Base-by-base conservation (phyloP, 2,113 vertebrate genomes). In the Engraulis encrasicolus region DNA sequence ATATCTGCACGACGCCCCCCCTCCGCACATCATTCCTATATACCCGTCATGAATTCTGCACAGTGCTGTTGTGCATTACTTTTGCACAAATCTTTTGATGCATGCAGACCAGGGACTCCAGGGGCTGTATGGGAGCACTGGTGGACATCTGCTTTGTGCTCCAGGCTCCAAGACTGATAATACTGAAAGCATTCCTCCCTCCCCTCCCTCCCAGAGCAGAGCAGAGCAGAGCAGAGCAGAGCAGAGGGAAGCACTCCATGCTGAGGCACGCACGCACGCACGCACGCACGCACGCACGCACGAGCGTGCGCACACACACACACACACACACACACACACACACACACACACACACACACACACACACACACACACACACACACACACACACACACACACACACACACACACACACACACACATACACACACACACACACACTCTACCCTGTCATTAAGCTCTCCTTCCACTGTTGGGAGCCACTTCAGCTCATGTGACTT, bases 381-480 rank as follows among this genome's bases (percentile, higher is more conserved):
- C n/a, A n/a, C n/a, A n/a, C n/a, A n/a, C n/a, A n/a, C n/a, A n/a
- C n/a, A n/a, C n/a, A n/a, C n/a, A n/a, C n/a, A n/a, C n/a, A n/a
- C n/a, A n/a, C n/a, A n/a, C n/a, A n/a, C n/a, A n/a, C n/a, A n/a
- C n/a, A n/a, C n/a, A n/a, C n/a, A n/a, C n/a, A n/a, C n/a, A n/a
- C n/a, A n/a, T n/a, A n/a, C n/a, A n/a, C n/a, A n/a, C n/a, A n/a
- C n/a, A n/a, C n/a, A n/a, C 79, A 87, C 82, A 85, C 79, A 85
- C 31, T 27, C 82, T 37, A 84, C 37, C 52, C 84, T 85, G 82
- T 84, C 83, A 85, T 84, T 88, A 85, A 48, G 78, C n/a, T n/a
- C n/a, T n/a, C 78, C 82, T 77, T 80, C 36, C 54, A 52, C 82
- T 77, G 45, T 85, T 78, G 87, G 85, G 81, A 88, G 80, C 80